Evolutionary conservation across 2,888 invertebrate species (phyloP), one percentile per base, ranked within the genome.

Genomic region (Osmoderma eremita): DNA sequence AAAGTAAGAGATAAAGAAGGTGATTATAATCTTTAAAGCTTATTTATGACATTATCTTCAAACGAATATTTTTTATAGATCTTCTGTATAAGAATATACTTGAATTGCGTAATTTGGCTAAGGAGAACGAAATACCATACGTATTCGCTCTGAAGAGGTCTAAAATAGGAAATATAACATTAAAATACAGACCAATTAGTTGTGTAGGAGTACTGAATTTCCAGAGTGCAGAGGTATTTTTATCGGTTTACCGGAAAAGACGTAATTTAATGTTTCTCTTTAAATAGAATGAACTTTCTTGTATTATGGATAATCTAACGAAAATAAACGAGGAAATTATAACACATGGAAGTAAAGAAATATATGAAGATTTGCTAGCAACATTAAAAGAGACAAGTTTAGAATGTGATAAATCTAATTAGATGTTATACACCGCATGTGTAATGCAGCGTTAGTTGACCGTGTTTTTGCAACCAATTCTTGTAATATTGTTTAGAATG

Each of bases 201-300:
- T 87, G 87, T 68, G 83, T 89, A 41, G 89, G 87, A 10, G 80
- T 90, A 50, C 80, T 89, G 69, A 87, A 87, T 77, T 88, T 86
- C 74, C 86, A 88, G 76, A 89, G 89, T 3, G 84, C 85, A 18
- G 87, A 89, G 78, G 88, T 77, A 73, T 61, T 49, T 69, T 15
- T 18, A 54, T 18, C 15, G 2, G 13, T 48, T 15, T 12, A 15
- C n/a, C n/a, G 13, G 3, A 22, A 10, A 38, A 1, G 6, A 3
- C 17, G 15, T 13, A 13, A 17, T 15, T 5, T 54, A n/a, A 18
- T 30, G 49, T 65, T 65, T 54, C 39, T 15, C 17, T 30, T 53
- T 17, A 3, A 8, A 1, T 17, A 69, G 63, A 48, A 62, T 36
- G 67, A 67, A 56, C 22, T 53, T 3, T 15, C 48, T 3, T 0